A percentile compares a stretch with the other conserved stretches of the same genome.
Conservation (phyloP, 2,113 vertebrate species). For the Engraulis encrasicolus region DNA sequence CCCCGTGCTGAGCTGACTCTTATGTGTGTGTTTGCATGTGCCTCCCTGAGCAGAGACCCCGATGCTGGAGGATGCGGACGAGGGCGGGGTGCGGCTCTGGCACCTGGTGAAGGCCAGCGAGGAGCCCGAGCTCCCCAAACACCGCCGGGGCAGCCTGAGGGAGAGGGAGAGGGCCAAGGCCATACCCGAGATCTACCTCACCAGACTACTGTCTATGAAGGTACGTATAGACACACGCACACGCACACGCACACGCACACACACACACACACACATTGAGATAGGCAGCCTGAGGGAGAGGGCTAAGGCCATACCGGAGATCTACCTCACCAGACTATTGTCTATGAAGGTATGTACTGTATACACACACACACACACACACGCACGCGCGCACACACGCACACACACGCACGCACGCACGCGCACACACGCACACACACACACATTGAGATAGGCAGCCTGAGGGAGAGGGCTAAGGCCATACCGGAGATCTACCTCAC, state of each 20-base stretch:
- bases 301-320: constrained; percentile 96
- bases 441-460: constrained; percentile 72
- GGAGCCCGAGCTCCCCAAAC: constrained; percentile 93
- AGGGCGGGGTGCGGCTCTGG: constrained; percentile 94
- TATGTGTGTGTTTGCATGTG: background rate
- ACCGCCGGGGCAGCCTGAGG: constrained; percentile 89
- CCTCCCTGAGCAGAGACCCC: constrained; percentile 83
- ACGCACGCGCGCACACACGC: background rate
- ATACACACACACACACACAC: background rate
- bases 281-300: constrained; percentile 88
- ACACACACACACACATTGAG: background rate
- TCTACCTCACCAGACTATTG: constrained; percentile 91
- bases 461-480: constrained; percentile 93
- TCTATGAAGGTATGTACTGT: constrained; percentile 80
- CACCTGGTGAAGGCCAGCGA: constrained; percentile 96
- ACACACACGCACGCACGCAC: constrained; percentile 10
- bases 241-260: background rate
- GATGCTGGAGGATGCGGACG: constrained; percentile 98
- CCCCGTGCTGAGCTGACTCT: background rate
- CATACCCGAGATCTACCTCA: constrained; percentile 97
- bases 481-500: constrained; percentile 98
- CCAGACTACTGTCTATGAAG: constrained; percentile 98
- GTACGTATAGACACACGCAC: constrained; percentile 60
- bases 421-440: background rate
- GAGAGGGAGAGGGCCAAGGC: constrained; percentile 94